Conservation (phyloP, 2,797 vertebrate species). For the Thripadectes ignobilis region DNA sequence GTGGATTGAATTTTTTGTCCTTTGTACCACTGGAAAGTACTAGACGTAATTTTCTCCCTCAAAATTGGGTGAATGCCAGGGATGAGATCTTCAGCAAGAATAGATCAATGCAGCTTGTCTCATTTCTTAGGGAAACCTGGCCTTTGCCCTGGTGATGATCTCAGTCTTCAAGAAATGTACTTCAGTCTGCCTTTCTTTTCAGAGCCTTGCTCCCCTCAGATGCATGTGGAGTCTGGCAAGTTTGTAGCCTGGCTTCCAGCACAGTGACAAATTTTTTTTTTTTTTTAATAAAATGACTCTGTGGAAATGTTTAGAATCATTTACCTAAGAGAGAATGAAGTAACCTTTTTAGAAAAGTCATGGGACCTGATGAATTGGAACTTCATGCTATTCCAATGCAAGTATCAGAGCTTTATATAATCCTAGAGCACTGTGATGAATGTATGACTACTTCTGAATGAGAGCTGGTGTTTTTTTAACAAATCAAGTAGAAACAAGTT, state of each 20-base stretch:
- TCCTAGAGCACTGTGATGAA: neutral
- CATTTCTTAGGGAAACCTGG: neutral
- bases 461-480: accelerated
- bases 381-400: neutral
- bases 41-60: neutral
- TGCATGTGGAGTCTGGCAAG: neutral
- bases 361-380: neutral
- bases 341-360: neutral
- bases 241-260: neutral
- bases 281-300: neutral
- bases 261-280: neutral
- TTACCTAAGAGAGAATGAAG: neutral
- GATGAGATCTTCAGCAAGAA: neutral
- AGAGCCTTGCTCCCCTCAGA: neutral
- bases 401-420: neutral
- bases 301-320: neutral
- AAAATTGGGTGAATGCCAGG: neutral
- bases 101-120: neutral
- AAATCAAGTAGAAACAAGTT: neutral
- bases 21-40: neutral
- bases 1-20: neutral
- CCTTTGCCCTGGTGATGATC: neutral
- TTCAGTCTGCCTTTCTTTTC: neutral
- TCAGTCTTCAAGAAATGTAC: neutral
- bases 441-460: neutral